A percentile compares a stretch with the other conserved stretches of the same genome.
Conservation (phyloP, 2,113 vertebrate genomes). For the Oostethus manadensis region DNA sequence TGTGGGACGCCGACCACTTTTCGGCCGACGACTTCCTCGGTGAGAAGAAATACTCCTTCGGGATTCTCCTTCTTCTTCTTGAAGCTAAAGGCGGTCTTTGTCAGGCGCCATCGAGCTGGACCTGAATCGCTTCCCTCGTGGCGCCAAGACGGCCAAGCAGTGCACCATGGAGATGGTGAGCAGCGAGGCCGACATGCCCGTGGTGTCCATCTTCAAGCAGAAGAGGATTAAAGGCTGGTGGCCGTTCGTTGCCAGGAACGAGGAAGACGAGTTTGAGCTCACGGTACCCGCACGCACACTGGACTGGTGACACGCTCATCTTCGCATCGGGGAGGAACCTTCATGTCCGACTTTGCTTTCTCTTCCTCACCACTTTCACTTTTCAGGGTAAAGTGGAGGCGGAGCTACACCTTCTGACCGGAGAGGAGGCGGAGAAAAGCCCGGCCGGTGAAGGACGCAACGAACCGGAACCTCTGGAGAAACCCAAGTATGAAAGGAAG, state of each 20-base stretch:
- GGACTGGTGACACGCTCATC: too few relatives aligned
- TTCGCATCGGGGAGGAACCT: too few relatives aligned
- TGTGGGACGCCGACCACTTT: slow-evolving; percentile 98
- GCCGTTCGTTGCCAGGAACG: slow-evolving; percentile 90
- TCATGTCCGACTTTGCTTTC: too few relatives aligned
- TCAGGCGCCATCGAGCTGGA: slow-evolving; percentile 93
- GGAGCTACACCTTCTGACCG: slow-evolving; percentile 89
- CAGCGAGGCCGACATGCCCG: slow-evolving; percentile 82
- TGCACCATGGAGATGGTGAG: slow-evolving; percentile 91
- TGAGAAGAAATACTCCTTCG: slow-evolving; percentile 30
- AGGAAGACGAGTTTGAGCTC: slow-evolving; percentile 91
- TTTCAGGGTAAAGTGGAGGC: slow-evolving; percentile 95
- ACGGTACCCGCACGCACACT: slow-evolving; percentile 68
- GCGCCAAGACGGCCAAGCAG: slow-evolving; percentile 91
- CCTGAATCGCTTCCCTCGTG: slow-evolving; percentile 90
- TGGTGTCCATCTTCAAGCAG: slow-evolving; percentile 97
- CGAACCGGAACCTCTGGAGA: slow-evolving; percentile 94
- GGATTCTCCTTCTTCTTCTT: background rate
- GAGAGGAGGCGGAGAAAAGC: slow-evolving; percentile 91
- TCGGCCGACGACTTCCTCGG: slow-evolving; percentile 95
- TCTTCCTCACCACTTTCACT: too few relatives aligned
- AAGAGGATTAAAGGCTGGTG: slow-evolving; percentile 99
- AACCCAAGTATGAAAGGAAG: slow-evolving; percentile 87
- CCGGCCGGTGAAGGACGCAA: slow-evolving; percentile 90
- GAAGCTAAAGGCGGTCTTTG: background rate